Evolutionary conservation across 2,888 invertebrate species (phyloP).

Genomic region (Rotaria socialis): DNA sequence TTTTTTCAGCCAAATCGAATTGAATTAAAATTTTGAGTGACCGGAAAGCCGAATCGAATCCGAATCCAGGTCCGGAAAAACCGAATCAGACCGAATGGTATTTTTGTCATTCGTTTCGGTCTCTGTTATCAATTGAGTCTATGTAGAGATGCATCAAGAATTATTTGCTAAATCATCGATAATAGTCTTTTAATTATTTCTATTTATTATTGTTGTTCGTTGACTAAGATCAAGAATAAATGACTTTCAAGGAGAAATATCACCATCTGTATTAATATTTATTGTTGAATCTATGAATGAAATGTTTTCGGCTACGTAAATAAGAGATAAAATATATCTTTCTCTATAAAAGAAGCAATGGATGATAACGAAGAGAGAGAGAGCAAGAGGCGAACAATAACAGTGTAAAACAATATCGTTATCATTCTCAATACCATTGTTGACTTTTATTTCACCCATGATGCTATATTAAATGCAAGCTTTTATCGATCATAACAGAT

Average conservation of each 20-base stretch:
- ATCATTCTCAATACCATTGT: constrained; percentile 5
- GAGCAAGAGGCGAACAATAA: background rate
- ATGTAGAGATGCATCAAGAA: background rate
- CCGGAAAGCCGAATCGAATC: too few relatives aligned
- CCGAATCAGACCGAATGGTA: too few relatives aligned
- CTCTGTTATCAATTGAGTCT: background rate
- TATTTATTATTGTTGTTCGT: background rate
- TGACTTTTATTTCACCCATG: background rate
- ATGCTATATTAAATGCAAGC: background rate
- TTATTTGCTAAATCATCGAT: background rate
- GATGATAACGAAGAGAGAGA: background rate
- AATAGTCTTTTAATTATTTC: background rate
- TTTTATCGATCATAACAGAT: background rate
- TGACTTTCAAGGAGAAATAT: background rate
- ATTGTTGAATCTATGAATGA: background rate
- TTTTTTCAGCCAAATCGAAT: too few relatives aligned
- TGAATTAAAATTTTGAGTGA: too few relatives aligned
- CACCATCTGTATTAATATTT: background rate
- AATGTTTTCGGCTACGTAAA: background rate
- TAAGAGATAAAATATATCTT: background rate
- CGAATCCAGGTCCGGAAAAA: too few relatives aligned
- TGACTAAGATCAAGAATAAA: constrained; percentile 19
- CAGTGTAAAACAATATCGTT: background rate
- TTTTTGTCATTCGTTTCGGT: too few relatives aligned
- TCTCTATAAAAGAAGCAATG: background rate